Evolutionary conservation across 2,797 vertebrate genomes (phyloP).

Genomic region (Enteromius anoplus): DNA sequence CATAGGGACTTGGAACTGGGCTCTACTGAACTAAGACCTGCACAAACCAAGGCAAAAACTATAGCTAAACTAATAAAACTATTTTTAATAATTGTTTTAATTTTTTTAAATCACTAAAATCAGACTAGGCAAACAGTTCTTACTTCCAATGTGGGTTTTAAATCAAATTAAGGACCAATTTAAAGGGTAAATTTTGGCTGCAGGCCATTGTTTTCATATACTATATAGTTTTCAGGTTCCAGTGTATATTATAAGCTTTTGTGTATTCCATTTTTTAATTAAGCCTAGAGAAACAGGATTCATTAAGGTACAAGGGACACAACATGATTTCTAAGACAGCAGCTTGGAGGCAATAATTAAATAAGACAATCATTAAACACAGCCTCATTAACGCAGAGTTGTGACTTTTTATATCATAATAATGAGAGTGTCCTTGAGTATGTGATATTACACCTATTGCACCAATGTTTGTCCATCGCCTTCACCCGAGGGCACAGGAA

Average conservation of each 20-base stretch:
- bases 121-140: neutral
- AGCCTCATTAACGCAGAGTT: slow-evolving; percentile 41
- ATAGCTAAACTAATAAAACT: too few species aligned
- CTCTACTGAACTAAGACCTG: neutral
- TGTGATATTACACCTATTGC: slow-evolving; percentile 9
- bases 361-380: slow-evolving; percentile 48
- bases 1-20: neutral
- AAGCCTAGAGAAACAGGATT: slow-evolving; percentile 27
- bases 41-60: neutral
- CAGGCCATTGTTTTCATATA: neutral
- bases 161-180: neutral
- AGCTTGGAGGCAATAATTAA: slow-evolving; percentile 50
- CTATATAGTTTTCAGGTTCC: neutral
- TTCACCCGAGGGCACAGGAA: slow-evolving; percentile 4
- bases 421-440: slow-evolving; percentile 48
- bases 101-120: neutral
- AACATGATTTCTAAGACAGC: slow-evolving; percentile 26
- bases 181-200: neutral
- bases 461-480: slow-evolving; percentile 29
- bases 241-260: slow-evolving; percentile 9
- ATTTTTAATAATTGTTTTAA: neutral
- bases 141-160: neutral
- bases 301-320: slow-evolving; percentile 39
- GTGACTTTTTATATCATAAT: slow-evolving; percentile 33
- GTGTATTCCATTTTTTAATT: slow-evolving; percentile 30